Conservation (phyloP, 1,140 invertebrate genomes). For the Samia ricini region DNA sequence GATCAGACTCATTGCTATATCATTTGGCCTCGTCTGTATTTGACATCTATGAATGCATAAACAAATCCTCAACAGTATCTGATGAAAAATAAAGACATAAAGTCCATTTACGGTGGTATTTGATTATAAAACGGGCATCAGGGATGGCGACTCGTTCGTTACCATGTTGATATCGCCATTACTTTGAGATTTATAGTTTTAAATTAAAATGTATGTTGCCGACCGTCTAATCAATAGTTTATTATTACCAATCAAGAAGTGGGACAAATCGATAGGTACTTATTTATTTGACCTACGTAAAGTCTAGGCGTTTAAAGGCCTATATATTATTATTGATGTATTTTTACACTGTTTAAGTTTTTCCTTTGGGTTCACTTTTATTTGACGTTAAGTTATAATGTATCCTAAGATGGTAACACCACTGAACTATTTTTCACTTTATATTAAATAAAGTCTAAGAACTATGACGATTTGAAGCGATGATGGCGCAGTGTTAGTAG, state of each 20-base stretch:
- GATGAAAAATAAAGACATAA: constrained; percentile 3
- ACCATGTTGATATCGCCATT: constrained; percentile 1
- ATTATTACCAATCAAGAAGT: not conserved
- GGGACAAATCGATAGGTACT: not conserved
- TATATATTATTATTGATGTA: too few relatives aligned
- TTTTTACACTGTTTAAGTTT: too few relatives aligned
- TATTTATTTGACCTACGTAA: too few relatives aligned
- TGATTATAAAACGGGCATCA: not conserved
- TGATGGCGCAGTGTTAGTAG: too few relatives aligned
- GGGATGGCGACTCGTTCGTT: not conserved
- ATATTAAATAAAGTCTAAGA: too few relatives aligned
- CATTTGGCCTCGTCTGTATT: not conserved
- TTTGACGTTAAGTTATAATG: too few relatives aligned
- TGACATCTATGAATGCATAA: not conserved
- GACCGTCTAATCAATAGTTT: not conserved
- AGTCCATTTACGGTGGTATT: constrained; percentile 2
- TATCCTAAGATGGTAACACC: too few relatives aligned
- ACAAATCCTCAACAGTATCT: not conserved
- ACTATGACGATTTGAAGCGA: too few relatives aligned
- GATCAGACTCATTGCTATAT: not conserved
- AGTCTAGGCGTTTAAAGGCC: too few relatives aligned
- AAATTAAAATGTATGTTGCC: not conserved
- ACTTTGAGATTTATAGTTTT: constrained; percentile 1
- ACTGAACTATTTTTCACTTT: too few relatives aligned
- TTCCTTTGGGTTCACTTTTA: too few relatives aligned